phyloP scores from a whole-genome alignment of 37 sponge, comb jelly and placozoan species.

The Oopsacas minuta region DNA sequence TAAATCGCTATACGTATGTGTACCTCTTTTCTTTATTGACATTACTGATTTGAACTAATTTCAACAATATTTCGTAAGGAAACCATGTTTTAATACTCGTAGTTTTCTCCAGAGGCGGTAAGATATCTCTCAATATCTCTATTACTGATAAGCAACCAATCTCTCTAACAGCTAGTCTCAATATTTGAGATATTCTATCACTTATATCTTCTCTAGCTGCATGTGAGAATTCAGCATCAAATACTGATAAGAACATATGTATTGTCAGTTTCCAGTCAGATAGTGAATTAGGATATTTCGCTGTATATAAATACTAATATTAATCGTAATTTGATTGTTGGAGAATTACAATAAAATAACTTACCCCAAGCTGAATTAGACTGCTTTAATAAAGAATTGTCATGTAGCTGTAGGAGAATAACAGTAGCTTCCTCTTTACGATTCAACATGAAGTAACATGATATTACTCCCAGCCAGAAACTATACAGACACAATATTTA shows the following conservation, averaged over 20 bases:
- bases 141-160: neutral
- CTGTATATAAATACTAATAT: too few species aligned
- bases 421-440: neutral
- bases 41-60: neutral
- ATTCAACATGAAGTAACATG: neutral
- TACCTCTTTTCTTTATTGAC: neutral
- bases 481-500: too few species aligned
- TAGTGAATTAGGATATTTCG: neutral
- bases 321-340: neutral
- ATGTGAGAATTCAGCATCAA: neutral
- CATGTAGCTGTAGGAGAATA: neutral
- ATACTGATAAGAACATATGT: neutral
- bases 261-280: neutral
- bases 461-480: constrained; percentile 5
- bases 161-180: neutral
- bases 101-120: neutral
- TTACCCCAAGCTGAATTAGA: neutral
- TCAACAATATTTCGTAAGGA: constrained; percentile 12
- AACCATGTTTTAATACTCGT: neutral
- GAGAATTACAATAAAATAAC: neutral
- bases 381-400: neutral
- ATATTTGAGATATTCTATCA: neutral
- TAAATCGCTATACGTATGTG: too few species aligned
- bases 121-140: neutral
- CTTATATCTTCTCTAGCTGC: neutral